Evolutionary conservation across 2,797 vertebrate genomes (phyloP), one percentile per base, ranked within the genome.

Genomic region (Melanotaenia maccullochi): DNA sequence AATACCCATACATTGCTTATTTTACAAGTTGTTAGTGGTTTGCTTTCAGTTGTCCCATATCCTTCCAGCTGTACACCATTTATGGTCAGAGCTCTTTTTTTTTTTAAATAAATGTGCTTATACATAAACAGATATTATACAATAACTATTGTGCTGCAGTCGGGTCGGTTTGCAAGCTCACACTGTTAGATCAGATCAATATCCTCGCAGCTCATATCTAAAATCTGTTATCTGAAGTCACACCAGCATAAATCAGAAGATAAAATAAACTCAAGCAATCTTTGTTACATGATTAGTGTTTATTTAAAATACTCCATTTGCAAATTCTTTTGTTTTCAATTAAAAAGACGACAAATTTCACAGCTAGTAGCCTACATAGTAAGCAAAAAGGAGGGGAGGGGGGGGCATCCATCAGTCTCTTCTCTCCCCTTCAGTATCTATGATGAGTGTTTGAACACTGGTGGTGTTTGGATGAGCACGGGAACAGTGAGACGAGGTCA

Each of bases 361-460:
- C 96, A 98, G 96, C 96, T 97, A 96, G 94, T 93, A 90, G 96
- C 97, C 97, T 97, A 98, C 96, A 98, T 88, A 97, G 97, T 97
- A 98, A 97, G 97, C 97, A 97, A 95, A 93, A 86, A 86, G 67
- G 71, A 82, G 79, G 79, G 64, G 64, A 55, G 78, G 36, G 25
- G 42, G 6, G 18, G 18, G 33, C 3, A n/a, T 81, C 79, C 66
- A 57, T 78, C 78, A 69, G 66, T 76, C 38, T 76, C 47, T 52
- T 47, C 28, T 20, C 33, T 42, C 57, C 30, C 66, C 81, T 65
- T 88, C 78, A 59, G 20, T 67, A 78, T 85, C 84, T 79, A 83
- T 87, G 85, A 83, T 71, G 75, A 82, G 86, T 83, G 79, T 78
- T 75, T 60, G 4, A 71, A 78, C 76, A 78, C 75, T 78, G 56